Evolutionary conservation across 2,113 vertebrate genomes (phyloP), one percentile per base, ranked within the genome.

Genomic region (Aepyceros melampus): DNA sequence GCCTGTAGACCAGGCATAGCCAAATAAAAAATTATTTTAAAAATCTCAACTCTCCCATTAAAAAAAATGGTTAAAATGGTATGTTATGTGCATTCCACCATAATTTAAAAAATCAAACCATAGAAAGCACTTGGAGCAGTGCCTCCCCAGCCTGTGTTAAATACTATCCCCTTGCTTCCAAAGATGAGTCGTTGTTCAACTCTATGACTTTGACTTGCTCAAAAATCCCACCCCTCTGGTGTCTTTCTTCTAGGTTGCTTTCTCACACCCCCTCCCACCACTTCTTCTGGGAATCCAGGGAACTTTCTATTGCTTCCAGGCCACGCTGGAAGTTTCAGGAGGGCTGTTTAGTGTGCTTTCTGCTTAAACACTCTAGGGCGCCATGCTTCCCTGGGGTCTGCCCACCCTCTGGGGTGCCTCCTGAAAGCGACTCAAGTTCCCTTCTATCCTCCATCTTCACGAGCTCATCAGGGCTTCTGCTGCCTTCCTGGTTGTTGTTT

Each of bases 111-210:
- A 53, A 13, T 14, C 21, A 45, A 33, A 17, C 13, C 36, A 0
- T 0, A 49, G 0, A 23, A 31, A 49, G 49, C 23, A 8, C 60
- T 36, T 8, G 0, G 4, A 11, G 40, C 53, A 2, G 23, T 0
- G 43, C n/a, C 53, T 10, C 60, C 51, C 60, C 10, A 25, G 36
- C 5, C 0, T 0, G 17, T 19, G 1, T 53, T 23, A 6, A 17
- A 0, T 14, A 31, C 19, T 4, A 1, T 7, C 29, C 6, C 7
- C 7, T 87, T 31, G 11, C n/a, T 86, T 58, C 0, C 43, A 43
- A 43, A 7, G 27, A 47, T 29, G 36, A 14, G 43, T 27, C 33
- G 3, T 29, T 17, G 21, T 55, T 60, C 16, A 36, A 51, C 33
- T 1, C 6, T 8, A 3, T 2, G 14, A 14, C 11, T 14, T 84